phyloP scores from a whole-genome alignment of 2,113 vertebrate genomes.

The Columba janthina region DNA sequence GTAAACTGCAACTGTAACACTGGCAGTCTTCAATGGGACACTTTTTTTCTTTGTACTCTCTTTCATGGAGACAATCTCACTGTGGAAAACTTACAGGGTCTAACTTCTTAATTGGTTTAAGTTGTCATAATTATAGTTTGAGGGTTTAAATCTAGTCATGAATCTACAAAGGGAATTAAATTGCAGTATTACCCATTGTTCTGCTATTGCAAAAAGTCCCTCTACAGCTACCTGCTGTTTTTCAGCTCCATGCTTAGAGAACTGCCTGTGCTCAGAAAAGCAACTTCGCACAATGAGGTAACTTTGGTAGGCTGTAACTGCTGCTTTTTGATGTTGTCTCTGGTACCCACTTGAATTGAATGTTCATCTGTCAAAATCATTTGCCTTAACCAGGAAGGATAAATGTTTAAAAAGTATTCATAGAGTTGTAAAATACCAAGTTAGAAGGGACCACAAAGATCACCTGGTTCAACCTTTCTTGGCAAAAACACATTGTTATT shows the following conservation, averaged over 20 bases:
- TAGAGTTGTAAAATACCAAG: too few relatives aligned
- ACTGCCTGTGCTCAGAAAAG: not conserved
- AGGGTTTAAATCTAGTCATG: not conserved
- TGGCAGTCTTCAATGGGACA: not conserved
- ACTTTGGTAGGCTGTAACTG: not conserved
- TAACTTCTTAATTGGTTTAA: not conserved
- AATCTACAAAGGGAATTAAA: not conserved
- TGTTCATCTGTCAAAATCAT: not conserved
- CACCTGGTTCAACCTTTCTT: too few relatives aligned
- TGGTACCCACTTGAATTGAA: not conserved
- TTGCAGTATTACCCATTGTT: not conserved
- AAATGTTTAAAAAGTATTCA: not conserved
- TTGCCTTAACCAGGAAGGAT: not conserved
- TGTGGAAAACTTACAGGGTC: not conserved
- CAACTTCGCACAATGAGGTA: conserved; percentile 1
- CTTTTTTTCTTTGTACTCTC: not conserved
- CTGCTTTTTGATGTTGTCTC: not conserved
- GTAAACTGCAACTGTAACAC: not conserved
- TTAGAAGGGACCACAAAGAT: too few relatives aligned
- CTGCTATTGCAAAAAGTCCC: not conserved
- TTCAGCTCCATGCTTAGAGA: not conserved
- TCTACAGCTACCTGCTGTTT: not conserved
- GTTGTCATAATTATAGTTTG: not conserved
- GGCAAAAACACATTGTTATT: not conserved
- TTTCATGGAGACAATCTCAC: not conserved